phyloP scores from a whole-genome alignment of 2,113 vertebrate species.

The Himantopus leucocephalus region DNA sequence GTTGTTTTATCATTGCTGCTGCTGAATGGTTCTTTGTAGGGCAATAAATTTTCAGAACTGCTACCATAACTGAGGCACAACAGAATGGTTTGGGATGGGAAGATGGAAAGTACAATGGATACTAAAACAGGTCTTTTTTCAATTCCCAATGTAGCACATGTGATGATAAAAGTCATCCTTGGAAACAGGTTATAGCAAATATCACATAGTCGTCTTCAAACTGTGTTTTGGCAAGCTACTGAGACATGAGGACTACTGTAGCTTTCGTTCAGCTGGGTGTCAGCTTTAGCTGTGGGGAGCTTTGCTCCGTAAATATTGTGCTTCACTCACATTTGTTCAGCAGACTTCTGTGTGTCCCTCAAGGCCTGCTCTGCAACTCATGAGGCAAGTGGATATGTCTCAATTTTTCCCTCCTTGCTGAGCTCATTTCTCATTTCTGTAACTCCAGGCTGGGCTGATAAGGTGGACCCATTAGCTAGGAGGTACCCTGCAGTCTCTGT shows the following conservation, averaged over 20 bases:
- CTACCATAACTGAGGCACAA: background rate
- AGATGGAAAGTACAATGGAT: background rate
- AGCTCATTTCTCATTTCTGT: background rate
- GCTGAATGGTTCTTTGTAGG: background rate
- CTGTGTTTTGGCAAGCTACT: background rate
- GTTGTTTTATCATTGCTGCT: background rate
- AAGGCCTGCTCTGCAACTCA: background rate
- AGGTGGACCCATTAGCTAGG: background rate
- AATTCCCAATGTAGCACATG: background rate
- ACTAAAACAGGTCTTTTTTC: background rate
- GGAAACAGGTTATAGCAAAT: background rate
- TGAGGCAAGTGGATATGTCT: background rate
- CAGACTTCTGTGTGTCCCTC: background rate
- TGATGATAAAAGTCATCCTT: background rate
- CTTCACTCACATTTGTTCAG: background rate
- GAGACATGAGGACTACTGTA: background rate
- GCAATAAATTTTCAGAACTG: background rate
- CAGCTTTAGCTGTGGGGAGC: background rate
- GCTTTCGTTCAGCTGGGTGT: no score
- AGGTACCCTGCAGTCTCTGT: background rate
- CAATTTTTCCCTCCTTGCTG: background rate
- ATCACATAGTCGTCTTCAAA: background rate
- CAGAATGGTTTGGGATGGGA: background rate
- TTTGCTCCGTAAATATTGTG: background rate
- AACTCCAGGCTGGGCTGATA: background rate